Evolutionary conservation across 2,113 vertebrate species (phyloP).

Genomic region (Butastur rufipennis): DNA sequence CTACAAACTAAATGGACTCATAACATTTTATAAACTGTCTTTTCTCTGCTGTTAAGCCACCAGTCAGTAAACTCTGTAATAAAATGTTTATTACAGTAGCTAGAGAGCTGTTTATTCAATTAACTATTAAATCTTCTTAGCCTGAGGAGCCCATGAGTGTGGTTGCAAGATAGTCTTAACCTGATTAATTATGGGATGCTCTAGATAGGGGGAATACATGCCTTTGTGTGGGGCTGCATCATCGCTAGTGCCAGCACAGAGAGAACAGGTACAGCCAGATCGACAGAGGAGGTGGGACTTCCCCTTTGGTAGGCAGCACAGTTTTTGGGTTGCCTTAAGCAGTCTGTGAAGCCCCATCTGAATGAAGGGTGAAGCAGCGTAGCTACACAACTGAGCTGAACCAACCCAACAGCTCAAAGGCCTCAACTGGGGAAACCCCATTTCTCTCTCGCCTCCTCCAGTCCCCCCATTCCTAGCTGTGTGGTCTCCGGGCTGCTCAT

Average conservation of each 20-base stretch:
- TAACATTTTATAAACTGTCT: neutral
- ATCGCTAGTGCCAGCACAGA: neutral
- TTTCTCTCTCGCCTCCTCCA: neutral
- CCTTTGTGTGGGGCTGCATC: neutral
- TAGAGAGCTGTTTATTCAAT: neutral
- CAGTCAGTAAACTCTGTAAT: neutral
- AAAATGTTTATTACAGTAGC: neutral
- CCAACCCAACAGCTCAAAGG: neutral
- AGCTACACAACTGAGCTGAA: neutral
- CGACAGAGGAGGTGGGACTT: neutral
- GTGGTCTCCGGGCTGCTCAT: neutral
- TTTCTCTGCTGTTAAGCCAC: neutral
- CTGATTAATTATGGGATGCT: neutral
- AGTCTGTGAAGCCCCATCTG: neutral
- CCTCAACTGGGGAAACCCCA: accelerated
- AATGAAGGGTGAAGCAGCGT: neutral
- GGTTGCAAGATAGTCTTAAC: neutral
- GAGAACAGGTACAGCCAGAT: neutral
- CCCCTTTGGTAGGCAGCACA: neutral
- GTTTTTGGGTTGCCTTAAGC: neutral
- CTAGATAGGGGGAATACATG: neutral
- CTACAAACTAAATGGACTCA: neutral
- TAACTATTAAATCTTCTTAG: neutral
- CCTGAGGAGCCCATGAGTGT: neutral
- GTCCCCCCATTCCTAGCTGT: accelerated